A percentile compares a stretch with the other conserved stretches of the same genome.
phyloP scores from a whole-genome alignment of 2,797 vertebrate genomes.

The Malurus leucopterus region DNA sequence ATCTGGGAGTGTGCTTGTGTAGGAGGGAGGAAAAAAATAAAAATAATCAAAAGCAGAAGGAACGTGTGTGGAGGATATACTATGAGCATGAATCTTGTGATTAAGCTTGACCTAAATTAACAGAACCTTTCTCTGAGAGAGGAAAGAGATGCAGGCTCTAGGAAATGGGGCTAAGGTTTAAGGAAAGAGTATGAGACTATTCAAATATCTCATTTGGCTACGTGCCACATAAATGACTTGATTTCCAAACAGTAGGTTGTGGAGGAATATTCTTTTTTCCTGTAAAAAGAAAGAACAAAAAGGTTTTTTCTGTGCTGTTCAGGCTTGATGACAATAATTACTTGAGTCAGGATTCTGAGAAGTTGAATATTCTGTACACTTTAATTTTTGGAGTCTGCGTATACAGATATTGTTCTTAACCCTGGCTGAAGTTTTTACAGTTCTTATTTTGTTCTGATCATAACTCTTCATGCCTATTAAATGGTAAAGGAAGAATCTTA shows the following conservation, averaged over 20 bases:
- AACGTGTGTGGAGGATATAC: not conserved
- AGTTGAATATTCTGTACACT: not conserved
- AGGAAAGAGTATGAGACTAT: not conserved
- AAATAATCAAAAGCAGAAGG: not conserved
- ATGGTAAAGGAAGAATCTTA: not conserved
- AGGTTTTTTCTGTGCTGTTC: not conserved
- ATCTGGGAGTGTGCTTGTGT: not conserved
- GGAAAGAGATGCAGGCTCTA: not conserved
- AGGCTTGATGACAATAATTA: not conserved
- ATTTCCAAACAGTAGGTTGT: not conserved
- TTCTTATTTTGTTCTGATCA: not conserved
- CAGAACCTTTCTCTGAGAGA: not conserved
- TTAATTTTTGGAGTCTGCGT: not conserved
- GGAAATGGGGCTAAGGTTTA: not conserved
- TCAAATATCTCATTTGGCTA: not conserved
- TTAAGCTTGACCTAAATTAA: not conserved
- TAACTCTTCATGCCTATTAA: not conserved
- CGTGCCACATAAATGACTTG: not conserved
- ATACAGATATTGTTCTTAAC: not conserved
- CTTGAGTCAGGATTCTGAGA: not conserved
- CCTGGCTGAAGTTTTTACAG: not conserved
- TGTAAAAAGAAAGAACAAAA: not conserved
- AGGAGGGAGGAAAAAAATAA: not conserved
- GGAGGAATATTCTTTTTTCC: not conserved
- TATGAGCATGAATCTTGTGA: not conserved